Evolutionary conservation across 64 coral and sea anemone species (phyloP).

Genomic region (Cladopsammia gracilis): DNA sequence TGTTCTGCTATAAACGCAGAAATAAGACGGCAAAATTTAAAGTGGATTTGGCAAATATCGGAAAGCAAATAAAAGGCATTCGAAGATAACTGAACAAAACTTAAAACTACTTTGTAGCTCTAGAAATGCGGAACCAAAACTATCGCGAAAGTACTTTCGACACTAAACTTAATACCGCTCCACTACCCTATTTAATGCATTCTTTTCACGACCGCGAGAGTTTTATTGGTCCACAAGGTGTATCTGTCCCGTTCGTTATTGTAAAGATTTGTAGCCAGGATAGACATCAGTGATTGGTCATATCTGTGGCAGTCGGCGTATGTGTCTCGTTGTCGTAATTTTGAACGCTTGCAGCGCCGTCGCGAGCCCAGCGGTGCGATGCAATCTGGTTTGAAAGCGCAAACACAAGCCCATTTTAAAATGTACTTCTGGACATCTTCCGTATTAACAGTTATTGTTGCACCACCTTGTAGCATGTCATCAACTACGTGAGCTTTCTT

Average conservation of each 20-base stretch:
- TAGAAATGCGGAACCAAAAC: no score
- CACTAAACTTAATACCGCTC: no score
- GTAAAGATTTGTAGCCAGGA: conserved; percentile 44
- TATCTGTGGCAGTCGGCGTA: conserved; percentile 57
- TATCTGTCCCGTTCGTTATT: conserved; percentile 35
- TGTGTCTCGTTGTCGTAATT: neutral
- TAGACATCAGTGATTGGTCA: conserved; percentile 58
- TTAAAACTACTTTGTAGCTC: no score
- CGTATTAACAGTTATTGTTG: conserved; percentile 54
- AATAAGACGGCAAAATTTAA: no score
- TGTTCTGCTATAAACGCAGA: no score
- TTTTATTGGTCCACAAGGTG: no score
- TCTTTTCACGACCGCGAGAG: no score
- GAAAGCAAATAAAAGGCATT: no score
- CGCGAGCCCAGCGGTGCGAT: conserved; percentile 48
- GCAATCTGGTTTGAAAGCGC: conserved; percentile 45
- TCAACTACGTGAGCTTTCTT: neutral
- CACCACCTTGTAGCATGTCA: conserved; percentile 15
- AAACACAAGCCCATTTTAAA: conserved; percentile 59
- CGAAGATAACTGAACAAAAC: no score
- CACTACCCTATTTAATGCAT: no score
- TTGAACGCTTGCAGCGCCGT: conserved; percentile 8
- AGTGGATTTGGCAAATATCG: no score
- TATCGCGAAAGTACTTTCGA: no score
- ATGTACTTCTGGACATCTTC: neutral